phyloP scores from a whole-genome alignment of 2,797 vertebrate genomes.

The Anguilla pacifica region DNA sequence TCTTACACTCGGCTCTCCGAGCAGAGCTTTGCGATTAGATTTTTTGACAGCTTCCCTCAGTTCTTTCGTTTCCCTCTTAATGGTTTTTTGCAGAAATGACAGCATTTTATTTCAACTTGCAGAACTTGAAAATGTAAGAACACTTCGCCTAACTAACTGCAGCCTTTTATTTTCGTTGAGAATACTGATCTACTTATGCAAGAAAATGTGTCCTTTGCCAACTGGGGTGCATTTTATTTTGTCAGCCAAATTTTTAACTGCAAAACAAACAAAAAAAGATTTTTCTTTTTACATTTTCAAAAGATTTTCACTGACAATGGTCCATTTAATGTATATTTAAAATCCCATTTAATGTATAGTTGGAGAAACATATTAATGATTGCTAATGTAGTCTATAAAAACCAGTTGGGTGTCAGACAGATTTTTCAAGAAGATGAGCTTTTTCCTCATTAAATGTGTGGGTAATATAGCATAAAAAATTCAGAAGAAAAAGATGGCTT shows the following conservation, averaged over 20 bases:
- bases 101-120: background rate
- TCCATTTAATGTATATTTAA: slow-evolving; percentile 6
- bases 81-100: background rate
- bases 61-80: background rate
- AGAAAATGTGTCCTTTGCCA: background rate
- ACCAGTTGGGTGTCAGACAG: background rate
- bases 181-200: background rate
- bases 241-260: slow-evolving; percentile 21
- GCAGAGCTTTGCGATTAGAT: background rate
- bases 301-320: background rate
- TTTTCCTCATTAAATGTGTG: slow-evolving; percentile 20
- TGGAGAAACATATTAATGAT: background rate
- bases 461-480: background rate
- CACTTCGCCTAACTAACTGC: background rate
- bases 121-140: background rate
- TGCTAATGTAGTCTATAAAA: slow-evolving; percentile 4
- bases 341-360: background rate
- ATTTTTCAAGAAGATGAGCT: slow-evolving; percentile 12
- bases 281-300: slow-evolving; percentile 13
- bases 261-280: background rate
- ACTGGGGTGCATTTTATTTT: slow-evolving; percentile 3
- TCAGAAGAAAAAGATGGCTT: background rate
- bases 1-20: background rate
- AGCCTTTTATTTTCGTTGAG: background rate
- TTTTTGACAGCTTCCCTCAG: background rate